Base-by-base conservation (phyloP, 2,888 invertebrate species). In the Tribolium freemani region DNA sequence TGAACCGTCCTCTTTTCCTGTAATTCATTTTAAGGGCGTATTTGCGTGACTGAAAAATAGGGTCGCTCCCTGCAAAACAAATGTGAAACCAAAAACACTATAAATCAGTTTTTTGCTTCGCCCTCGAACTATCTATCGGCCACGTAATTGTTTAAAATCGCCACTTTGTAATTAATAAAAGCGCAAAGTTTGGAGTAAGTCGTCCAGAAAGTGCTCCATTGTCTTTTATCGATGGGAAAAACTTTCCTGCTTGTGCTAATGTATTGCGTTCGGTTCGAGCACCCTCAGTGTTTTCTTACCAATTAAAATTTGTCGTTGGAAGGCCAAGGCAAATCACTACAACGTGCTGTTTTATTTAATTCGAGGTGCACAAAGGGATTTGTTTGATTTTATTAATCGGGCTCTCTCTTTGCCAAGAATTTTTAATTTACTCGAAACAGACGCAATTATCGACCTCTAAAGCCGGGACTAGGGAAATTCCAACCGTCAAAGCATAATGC, bases 11-110 rank as follows among this genome's bases (percentile, higher is more conserved):
- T 56, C 64, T 64, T 53, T 72, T 63, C 67, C 58, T 69, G 67
- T 69, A 69, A 72, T 72, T 69, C 66, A 69, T 75, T 71, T 71
- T 64, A 71, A 69, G 70, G 67, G 69, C 69, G 69, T 56, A 73
- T 75, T 75, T 73, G 71, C 73, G 73, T 73, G 71, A 70, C 75
- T 69, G 69, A 69, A 73, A 72, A 71, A 69, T 72, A 48, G 64
- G 60, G 64, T 45, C 60, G 64, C 58, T 61, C 60, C 51, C 69
- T 69, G 63, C 57, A 71, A 71, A 71, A 63, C 71, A 69, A 63
- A 74, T 71, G 68, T 50, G 58, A 69, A 71, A 71, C 63, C 66
- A 58, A 70, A 74, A 74, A 72, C 72, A 72, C 50, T 48, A 73
- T 75, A 72, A 75, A 75, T 75, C 72, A 75, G 64, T 60, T 53